Evolutionary conservation across 2,113 vertebrate genomes (phyloP).

Genomic region (Mystacornis crossleyi): DNA sequence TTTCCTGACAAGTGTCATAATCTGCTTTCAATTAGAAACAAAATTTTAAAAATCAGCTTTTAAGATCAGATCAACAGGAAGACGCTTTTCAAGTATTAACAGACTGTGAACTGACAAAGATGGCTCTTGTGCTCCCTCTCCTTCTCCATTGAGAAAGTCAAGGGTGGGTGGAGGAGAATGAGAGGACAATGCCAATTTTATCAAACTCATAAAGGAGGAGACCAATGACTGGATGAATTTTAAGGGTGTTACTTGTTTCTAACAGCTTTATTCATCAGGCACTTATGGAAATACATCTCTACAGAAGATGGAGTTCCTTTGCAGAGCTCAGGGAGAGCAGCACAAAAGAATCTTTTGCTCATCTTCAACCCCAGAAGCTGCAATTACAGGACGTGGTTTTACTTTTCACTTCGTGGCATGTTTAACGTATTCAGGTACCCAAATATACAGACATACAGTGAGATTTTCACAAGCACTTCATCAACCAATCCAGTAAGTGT

Average conservation of each 20-base stretch:
- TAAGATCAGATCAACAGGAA: background rate
- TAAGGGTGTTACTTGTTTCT: background rate
- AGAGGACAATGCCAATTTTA: background rate
- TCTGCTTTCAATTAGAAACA: background rate
- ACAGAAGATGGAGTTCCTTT: background rate
- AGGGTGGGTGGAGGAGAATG: background rate
- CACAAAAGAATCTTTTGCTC: background rate
- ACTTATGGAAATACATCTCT: background rate
- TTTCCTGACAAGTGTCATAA: background rate
- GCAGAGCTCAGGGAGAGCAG: background rate
- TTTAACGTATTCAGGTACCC: background rate
- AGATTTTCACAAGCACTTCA: background rate
- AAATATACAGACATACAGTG: background rate
- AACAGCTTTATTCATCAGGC: background rate
- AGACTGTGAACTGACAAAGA: background rate
- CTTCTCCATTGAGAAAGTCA: conserved; percentile 3
- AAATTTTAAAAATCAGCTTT: background rate
- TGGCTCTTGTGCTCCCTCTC: background rate
- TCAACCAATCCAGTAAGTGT: background rate
- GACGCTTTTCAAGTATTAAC: background rate
- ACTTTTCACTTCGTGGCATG: background rate
- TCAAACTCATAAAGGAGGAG: background rate
- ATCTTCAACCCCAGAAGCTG: background rate
- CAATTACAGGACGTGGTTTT: background rate
- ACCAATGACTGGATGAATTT: background rate